A percentile compares a stretch with the other conserved stretches of the same genome.
Evolutionary conservation across 2,113 vertebrate genomes (phyloP).

Genomic region (Picathartes gymnocephalus): DNA sequence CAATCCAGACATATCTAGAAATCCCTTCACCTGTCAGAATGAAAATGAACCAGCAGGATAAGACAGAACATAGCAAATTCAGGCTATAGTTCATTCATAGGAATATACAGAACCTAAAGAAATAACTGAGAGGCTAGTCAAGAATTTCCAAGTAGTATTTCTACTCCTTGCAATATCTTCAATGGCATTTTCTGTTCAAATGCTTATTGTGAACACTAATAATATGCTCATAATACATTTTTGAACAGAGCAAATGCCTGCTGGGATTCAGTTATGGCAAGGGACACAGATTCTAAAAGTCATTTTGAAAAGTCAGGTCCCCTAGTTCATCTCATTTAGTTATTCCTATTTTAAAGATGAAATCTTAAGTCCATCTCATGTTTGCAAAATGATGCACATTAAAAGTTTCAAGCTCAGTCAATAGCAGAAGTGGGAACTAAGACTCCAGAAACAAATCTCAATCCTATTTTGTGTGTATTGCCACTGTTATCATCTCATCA

Average conservation of each 20-base stretch:
- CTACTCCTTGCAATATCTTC: not conserved
- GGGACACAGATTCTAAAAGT: not conserved
- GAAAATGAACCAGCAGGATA: not conserved
- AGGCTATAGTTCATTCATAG: not conserved
- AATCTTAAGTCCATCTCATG: not conserved
- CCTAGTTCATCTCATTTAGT: not conserved
- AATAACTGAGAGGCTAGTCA: not conserved
- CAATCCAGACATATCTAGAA: not conserved
- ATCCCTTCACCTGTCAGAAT: not conserved
- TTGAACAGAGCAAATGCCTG: not conserved
- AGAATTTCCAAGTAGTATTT: not conserved
- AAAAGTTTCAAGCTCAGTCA: not conserved
- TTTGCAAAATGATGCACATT: not conserved
- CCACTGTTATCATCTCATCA: not conserved
- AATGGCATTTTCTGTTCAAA: not conserved
- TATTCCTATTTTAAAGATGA: not conserved
- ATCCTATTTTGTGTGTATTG: not conserved
- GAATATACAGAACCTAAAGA: not conserved
- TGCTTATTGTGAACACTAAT: not conserved
- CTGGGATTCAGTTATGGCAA: not conserved
- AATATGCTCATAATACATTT: not conserved
- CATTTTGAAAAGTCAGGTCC: not conserved
- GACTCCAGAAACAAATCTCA: not conserved
- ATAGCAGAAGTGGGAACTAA: not conserved
- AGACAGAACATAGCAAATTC: not conserved